Evolutionary conservation across 53 echinoderm and acorn worm species (phyloP), one percentile per base, ranked within the genome.

Genomic region (Luidia sarsii): DNA sequence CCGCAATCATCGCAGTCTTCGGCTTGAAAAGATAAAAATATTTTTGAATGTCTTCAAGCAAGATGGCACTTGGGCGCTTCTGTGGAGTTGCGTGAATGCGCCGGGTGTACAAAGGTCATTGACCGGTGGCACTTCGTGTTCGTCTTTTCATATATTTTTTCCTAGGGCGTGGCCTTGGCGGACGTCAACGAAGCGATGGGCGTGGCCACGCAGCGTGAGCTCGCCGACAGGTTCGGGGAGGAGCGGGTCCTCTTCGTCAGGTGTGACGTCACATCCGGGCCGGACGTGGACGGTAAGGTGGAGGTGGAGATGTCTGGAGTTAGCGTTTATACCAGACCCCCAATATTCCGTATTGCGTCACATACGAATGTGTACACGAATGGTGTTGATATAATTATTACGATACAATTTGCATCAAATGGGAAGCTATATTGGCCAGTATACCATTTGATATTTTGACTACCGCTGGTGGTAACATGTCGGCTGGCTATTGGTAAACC

Each of bases 111-210:
- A n/a, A n/a, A n/a, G n/a, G n/a, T n/a, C n/a, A n/a, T n/a, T n/a
- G n/a, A n/a, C n/a, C n/a, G n/a, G n/a, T n/a, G n/a, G n/a, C n/a
- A n/a, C n/a, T 51, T 51, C 51, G 5, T 3, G 16, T 21, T 7
- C 2, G 21, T 1, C 21, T n/a, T 38, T 6, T 24, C 23, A 23
- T 50, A 8, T 14, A 50, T 22, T 49, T 11, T 18, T 39, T 10
- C 39, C 2, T 23, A 75, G 75, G 56, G 37, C 36, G 56, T 75
- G 41, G 37, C 39, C 43, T 8, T 75, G 3, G 33, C 59, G 3
- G 75, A 75, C n/a, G 53, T 75, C 19, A 59, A 75, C 27, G 75
- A 75, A 45, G 53, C 33, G 29, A 75, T 1, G 23, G 75, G 75
- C 15, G 57, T 57, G 24, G 37, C 9, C 14, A 38, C 59, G 1